Percentiles rank a stretch among this genome's conserved stretches.
These are phyloP conservation scores for Notocelia uddmanniana DNA, from an alignment of 2,888 invertebrate genomes.

Conservation along the genomic window DNA sequence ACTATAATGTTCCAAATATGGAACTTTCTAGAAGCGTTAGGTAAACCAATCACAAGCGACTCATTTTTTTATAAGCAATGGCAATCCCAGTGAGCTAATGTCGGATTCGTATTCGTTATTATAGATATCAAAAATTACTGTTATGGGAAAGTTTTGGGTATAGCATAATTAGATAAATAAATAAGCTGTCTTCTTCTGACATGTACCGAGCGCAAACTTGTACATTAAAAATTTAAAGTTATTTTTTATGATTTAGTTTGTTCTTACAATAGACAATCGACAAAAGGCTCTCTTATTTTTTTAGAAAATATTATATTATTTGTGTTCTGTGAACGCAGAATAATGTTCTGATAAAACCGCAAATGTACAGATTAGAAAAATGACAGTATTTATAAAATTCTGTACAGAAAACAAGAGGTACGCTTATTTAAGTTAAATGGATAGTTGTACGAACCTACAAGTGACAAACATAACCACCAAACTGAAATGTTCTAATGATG, in stretches of 20 bases:
- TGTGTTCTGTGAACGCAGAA: no score
- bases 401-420: not conserved
- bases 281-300: no score
- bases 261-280: no score
- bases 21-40: slow-evolving; percentile 71
- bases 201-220: not conserved
- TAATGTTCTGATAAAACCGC: no score
- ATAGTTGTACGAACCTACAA: not conserved
- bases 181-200: slow-evolving; percentile 6
- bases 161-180: slow-evolving; percentile 27
- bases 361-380: no score
- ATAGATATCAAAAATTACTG: slow-evolving; percentile 47
- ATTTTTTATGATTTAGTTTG: not conserved
- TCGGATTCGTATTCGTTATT: slow-evolving; percentile 67
- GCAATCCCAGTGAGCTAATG: slow-evolving; percentile 82
- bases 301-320: no score
- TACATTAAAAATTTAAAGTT: not conserved
- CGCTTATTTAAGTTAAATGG: not conserved
- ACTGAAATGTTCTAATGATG: no score
- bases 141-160: slow-evolving; percentile 48
- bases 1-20: slow-evolving; percentile 41
- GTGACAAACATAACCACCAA: no score
- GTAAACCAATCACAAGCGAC: slow-evolving; percentile 85
- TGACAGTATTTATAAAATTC: no score
- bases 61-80: slow-evolving; percentile 68